Conservation (phyloP, 2,888 invertebrate species). For the Ecdyonurus torrentis region DNA sequence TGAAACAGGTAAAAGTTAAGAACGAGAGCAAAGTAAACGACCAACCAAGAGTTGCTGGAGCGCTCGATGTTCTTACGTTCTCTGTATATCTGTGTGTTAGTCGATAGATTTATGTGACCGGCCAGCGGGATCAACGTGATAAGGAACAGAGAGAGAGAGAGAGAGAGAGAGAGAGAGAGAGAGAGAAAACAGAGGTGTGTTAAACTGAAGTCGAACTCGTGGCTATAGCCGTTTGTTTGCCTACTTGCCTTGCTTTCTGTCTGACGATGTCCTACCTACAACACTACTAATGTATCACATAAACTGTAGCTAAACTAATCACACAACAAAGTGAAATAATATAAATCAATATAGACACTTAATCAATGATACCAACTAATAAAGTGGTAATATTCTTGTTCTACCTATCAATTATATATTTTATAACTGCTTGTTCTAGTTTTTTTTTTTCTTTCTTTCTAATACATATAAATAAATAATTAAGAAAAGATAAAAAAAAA, state of each 20-base stretch:
- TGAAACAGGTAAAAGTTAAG: too few relatives aligned
- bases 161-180: not conserved
- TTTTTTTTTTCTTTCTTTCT: too few relatives aligned
- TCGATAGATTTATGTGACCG: not conserved
- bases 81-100: not conserved
- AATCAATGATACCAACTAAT: too few relatives aligned
- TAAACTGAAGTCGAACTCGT: too few relatives aligned
- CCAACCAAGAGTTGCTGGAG: not conserved
- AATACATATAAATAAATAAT: too few relatives aligned
- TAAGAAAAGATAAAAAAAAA: too few relatives aligned
- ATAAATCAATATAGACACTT: not conserved
- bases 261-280: not conserved
- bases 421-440: too few relatives aligned
- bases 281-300: not conserved
- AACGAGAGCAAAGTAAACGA: not conserved
- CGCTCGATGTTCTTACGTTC: not conserved
- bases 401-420: too few relatives aligned
- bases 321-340: not conserved
- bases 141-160: not conserved
- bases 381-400: too few relatives aligned
- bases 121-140: not conserved
- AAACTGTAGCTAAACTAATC: not conserved
- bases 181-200: too few relatives aligned
- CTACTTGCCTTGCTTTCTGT: not conserved
- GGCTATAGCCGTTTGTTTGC: not conserved